phyloP scores from a whole-genome alignment of 2,888 invertebrate genomes.

The Hirtodrosophila histrioides region DNA sequence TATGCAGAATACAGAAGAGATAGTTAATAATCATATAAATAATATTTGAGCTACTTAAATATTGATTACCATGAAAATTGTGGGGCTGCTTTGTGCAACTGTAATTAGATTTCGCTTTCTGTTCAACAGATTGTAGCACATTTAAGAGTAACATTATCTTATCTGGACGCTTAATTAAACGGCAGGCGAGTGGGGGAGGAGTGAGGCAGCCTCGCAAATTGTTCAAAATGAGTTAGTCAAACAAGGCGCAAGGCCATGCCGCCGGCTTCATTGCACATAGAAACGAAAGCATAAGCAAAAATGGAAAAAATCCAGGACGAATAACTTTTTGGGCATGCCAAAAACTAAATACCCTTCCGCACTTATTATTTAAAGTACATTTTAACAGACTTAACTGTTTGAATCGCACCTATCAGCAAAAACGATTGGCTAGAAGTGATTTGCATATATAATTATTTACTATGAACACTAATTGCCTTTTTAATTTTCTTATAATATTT shows the following conservation, averaged over 20 bases:
- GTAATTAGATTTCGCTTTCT: constrained; percentile 66
- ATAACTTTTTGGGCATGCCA: neutral
- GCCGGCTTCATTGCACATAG: constrained; percentile 37
- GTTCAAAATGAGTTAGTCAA: constrained; percentile 80
- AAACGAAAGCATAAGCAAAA: constrained; percentile 57
- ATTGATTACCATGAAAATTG: constrained; percentile 48
- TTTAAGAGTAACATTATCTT: constrained; percentile 68
- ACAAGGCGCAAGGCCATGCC: constrained; percentile 71
- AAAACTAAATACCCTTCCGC: constrained; percentile 8
- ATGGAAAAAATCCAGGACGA: constrained; percentile 21
- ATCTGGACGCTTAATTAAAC: constrained; percentile 75
- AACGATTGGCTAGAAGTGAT: too few relatives aligned
- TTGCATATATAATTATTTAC: too few relatives aligned
- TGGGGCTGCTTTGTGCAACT: constrained; percentile 41
- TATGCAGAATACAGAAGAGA: neutral
- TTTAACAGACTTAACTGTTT: too few relatives aligned
- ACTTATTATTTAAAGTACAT: neutral
- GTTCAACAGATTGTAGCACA: constrained; percentile 61
- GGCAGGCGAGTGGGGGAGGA: constrained; percentile 10
- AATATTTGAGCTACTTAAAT: constrained; percentile 50
- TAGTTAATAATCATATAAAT: constrained; percentile 9
- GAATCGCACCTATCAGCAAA: too few relatives aligned
- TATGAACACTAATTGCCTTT: too few relatives aligned
- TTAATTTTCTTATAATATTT: too few relatives aligned
- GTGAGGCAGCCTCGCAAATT: constrained; percentile 54